Evolutionary conservation across 2,888 invertebrate genomes (phyloP), one percentile per base, ranked within the genome.

Genomic region (Leucophora obtusa): DNA sequence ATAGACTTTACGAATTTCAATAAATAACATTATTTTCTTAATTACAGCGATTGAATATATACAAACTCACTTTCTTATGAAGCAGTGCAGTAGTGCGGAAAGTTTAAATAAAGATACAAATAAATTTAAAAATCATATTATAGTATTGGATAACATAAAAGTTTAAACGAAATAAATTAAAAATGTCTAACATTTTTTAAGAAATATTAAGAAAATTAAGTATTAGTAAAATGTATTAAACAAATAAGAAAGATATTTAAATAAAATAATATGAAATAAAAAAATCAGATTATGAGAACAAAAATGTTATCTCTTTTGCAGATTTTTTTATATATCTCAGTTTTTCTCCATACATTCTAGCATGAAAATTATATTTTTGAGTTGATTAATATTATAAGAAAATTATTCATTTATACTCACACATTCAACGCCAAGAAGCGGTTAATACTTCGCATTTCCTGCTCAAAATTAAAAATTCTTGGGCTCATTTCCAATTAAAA

Each of bases 41-140:
- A 51, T 85, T 88, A 66, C 87, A 89, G 89, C 87, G 60, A 88
- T 89, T 83, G 86, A 85, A 73, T 86, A 86, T 66, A 89, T 89
- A 72, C 89, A 89, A 83, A 84, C 85, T 70, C 88, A 89, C 15
- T 88, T 86, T 78, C 83, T 87, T 50, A 83, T 84, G 28, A 62
- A 78, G 15, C 82, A 84, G 83, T 85, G 86, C 74, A 88, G 86
- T 66, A 89, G 87, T 80, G 82, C 85, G 74, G 89, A 89, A 73
- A 88, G 87, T 82, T 82, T 88, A 76, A 85, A 86, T 68, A 87
- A 85, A 66, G 88, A 89, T 82, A 85, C 84, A 83, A 86, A 82
- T 73, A 78, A 69, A 66, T 38, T 70, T 7, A 70, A 74, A 68
- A 77, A 63, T 51, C 70, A 77, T 17, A 66, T 71, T 58, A 60